Conservation (phyloP, 2,113 vertebrate species). For the Crypturellus undulatus region DNA sequence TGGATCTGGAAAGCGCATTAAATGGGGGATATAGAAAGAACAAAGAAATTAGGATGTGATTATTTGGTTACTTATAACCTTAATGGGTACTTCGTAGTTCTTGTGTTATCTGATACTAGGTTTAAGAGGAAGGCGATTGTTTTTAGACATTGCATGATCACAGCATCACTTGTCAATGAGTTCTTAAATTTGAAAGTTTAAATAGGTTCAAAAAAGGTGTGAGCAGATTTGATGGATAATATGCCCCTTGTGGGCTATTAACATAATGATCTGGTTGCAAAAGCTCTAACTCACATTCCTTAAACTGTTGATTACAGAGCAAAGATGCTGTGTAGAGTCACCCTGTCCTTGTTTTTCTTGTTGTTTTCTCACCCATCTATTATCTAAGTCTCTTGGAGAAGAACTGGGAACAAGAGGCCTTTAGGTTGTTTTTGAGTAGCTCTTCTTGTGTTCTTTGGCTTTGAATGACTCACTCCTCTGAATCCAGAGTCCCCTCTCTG, state of each 20-base stretch:
- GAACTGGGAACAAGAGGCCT: not conserved
- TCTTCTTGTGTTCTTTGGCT: not conserved
- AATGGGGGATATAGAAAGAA: not conserved
- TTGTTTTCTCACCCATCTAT: not conserved
- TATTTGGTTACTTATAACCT: not conserved
- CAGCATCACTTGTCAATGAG: not conserved
- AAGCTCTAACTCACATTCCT: not conserved
- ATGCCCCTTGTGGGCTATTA: not conserved
- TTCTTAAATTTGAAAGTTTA: not conserved
- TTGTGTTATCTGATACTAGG: not conserved
- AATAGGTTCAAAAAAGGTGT: not conserved
- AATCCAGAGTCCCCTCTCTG: not conserved
- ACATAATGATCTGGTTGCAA: not conserved
- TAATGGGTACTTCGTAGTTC: not conserved
- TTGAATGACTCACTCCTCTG: not conserved
- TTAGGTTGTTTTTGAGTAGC: not conserved
- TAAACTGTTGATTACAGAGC: not conserved
- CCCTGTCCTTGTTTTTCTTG: not conserved
- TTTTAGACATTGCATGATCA: not conserved
- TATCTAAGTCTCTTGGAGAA: not conserved
- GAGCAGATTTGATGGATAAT: not conserved
- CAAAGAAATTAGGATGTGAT: not conserved
- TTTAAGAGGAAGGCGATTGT: not conserved
- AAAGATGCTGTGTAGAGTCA: not conserved
- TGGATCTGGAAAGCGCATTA: not conserved